These are phyloP conservation scores for Phyllotreta striolata DNA, from an alignment of 2,888 invertebrate genomes.

Conservation along the genomic window DNA sequence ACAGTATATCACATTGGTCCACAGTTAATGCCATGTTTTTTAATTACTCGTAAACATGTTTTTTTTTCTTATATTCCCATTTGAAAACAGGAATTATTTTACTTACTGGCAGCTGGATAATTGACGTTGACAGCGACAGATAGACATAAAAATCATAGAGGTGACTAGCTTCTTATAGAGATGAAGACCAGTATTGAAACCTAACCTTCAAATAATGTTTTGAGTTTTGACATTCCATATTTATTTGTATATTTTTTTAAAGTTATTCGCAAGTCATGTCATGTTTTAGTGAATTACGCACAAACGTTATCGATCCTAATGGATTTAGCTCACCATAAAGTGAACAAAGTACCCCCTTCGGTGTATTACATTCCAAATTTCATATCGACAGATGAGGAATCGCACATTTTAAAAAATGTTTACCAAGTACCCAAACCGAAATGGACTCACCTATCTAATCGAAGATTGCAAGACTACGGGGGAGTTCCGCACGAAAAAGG, in stretches of 20 bases:
- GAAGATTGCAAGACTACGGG: constrained; percentile 97
- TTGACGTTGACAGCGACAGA: too few species aligned
- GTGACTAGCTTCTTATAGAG: too few species aligned
- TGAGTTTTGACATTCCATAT: too few species aligned
- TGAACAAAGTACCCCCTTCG: constrained; percentile 66
- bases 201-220: too few species aligned
- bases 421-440: constrained; percentile 88
- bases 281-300: too few species aligned
- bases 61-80: too few species aligned
- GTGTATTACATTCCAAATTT: constrained; percentile 89
- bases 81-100: too few species aligned
- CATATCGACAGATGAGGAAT: constrained; percentile 77
- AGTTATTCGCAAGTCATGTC: too few species aligned
- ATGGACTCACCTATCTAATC: constrained; percentile 92
- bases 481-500: constrained; percentile 93
- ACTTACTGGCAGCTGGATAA: too few species aligned
- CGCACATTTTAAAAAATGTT: constrained; percentile 74
- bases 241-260: too few species aligned
- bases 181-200: too few species aligned
- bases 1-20: constrained; percentile 63
- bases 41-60: neutral
- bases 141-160: too few species aligned
- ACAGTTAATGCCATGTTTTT: constrained; percentile 62
- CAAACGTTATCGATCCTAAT: constrained; percentile 28
- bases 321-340: constrained; percentile 47